Base-by-base conservation (phyloP, 2,888 invertebrate genomes). In the Epiblema foenella region DNA sequence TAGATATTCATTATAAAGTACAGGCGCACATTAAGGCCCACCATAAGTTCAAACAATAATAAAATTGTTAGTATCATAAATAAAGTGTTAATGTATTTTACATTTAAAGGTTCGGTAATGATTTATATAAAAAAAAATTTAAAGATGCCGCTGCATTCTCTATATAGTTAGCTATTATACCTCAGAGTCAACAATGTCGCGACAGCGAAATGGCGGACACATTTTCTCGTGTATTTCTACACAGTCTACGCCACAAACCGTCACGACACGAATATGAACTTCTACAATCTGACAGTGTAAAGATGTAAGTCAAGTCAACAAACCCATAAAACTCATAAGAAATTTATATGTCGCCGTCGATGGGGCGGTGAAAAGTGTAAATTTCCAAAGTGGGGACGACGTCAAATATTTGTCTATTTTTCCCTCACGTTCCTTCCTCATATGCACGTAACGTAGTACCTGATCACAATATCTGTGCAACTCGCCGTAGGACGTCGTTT, bases 191-290 rank as follows among this genome's bases (percentile, higher is more conserved):
- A n/a, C n/a, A n/a, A n/a, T 42, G 42, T 15, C 29, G 15, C 56
- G 29, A n/a, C 29, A 29, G 29, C 56, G 2, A 56, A 29, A 29
- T 29, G 52, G 52, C 52, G n/a, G 29, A 4, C 29, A 56, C 29
- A 29, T 56, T n/a, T 29, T 15, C 56, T 20, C 52, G 46, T 33
- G 52, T 52, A 20, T 24, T 20, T 24, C 20, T 54, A 54, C 52
- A 54, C 52, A 54, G 24, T 56, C 56, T 56, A 56, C 29, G 15
- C 54, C 12, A 15, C 52, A 56, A 29, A n/a, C 29, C 29, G 29
- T 15, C 24, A n/a, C 24, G 15, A 56, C 24, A 20, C 24, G 29
- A 24, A 29, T 56, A 56, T 15, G 12, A 56, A 24, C 29, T 56
- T 29, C 29, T 29, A 56, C 56, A 29, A 8, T 54, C 29, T 8